These are phyloP conservation scores for Cremastobaeus sp. DNA, from an alignment of 2,888 invertebrate species.

Conservation along the genomic window DNA sequence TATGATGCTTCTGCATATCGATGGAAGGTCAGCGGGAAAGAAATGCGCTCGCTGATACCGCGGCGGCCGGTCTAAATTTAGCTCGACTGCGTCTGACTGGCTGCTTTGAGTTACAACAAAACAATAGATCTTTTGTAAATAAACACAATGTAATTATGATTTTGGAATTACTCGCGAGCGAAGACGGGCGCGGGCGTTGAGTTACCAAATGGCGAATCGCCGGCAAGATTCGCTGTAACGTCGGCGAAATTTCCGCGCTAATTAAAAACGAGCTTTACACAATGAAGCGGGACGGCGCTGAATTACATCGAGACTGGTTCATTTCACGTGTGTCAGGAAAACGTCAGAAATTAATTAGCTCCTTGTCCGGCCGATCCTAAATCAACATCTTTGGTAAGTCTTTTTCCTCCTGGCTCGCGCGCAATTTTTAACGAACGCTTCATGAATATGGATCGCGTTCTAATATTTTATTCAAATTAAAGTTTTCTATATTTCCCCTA, in stretches of 20 bases:
- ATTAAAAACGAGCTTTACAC: constrained; percentile 24
- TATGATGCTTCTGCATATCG: constrained; percentile 26
- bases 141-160: neutral
- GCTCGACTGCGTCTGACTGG: no score
- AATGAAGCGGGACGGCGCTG: constrained; percentile 15
- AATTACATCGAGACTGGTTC: constrained; percentile 40
- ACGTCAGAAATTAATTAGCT: constrained; percentile 55
- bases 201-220: no score
- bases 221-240: constrained; percentile 30
- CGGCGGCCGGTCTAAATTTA: no score
- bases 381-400: constrained; percentile 44
- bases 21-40: constrained; percentile 37
- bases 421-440: constrained; percentile 41
- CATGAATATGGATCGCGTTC: constrained; percentile 56
- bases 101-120: no score
- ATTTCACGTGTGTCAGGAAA: constrained; percentile 45
- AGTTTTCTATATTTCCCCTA: constrained; percentile 51
- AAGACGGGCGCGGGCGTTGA: no score
- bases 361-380: constrained; percentile 43
- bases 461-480: constrained; percentile 60
- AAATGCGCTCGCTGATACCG: constrained; percentile 27
- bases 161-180: no score
- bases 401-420: constrained; percentile 33
- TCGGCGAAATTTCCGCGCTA: neutral
- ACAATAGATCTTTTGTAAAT: no score